Evolutionary conservation across 2,797 vertebrate genomes (phyloP).

Genomic region (Poeciliopsis infans): DNA sequence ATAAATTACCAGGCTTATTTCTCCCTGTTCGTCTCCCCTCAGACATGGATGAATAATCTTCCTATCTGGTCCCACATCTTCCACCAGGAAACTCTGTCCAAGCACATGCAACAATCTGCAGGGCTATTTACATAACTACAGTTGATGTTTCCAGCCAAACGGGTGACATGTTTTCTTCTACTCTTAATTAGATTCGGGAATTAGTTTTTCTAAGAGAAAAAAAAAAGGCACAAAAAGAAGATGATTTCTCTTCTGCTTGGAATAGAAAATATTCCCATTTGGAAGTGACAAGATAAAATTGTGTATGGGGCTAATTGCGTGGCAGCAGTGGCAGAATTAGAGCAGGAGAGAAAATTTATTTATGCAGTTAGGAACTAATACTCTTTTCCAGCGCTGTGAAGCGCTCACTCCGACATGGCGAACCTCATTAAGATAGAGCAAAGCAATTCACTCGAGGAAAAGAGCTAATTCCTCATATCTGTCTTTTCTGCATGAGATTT

Average conservation of each 20-base stretch:
- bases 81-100: slow-evolving; percentile 73
- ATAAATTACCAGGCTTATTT: slow-evolving; percentile 73
- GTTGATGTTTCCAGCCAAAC: slow-evolving; percentile 61
- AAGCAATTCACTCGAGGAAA: slow-evolving; percentile 73
- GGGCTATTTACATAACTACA: slow-evolving; percentile 66
- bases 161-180: slow-evolving; percentile 64
- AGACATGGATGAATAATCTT: slow-evolving; percentile 67
- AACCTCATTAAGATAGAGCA: slow-evolving; percentile 80
- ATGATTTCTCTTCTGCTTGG: slow-evolving; percentile 40
- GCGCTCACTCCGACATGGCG: slow-evolving; percentile 67
- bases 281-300: slow-evolving; percentile 70
- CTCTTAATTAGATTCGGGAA: slow-evolving; percentile 76
- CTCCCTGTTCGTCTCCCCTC: slow-evolving; percentile 62
- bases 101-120: slow-evolving; percentile 51
- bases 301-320: slow-evolving; percentile 66
- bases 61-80: slow-evolving; percentile 60
- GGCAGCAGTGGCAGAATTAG: slow-evolving; percentile 55
- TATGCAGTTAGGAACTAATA: slow-evolving; percentile 64
- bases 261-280: slow-evolving; percentile 62
- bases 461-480: slow-evolving; percentile 70
- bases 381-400: slow-evolving; percentile 66
- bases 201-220: slow-evolving; percentile 52
- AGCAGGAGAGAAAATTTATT: slow-evolving; percentile 58
- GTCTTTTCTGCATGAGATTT: slow-evolving; percentile 49
- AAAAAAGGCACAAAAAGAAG: slow-evolving; percentile 12